These are phyloP conservation scores for Candoia aspera DNA, from an alignment of 2,113 vertebrate genomes.

Conservation along the genomic window DNA sequence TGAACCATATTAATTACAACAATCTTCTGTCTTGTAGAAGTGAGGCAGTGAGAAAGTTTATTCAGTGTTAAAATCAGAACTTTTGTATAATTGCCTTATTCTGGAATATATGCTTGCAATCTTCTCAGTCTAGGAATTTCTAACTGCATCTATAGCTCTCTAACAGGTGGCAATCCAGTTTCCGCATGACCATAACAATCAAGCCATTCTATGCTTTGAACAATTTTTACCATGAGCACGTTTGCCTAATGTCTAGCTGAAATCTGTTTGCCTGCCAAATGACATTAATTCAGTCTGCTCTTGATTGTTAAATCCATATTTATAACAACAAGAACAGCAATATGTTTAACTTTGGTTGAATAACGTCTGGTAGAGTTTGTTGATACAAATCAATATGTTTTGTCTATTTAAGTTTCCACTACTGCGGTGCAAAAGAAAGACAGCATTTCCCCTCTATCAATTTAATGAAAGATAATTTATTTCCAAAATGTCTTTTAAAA, in stretches of 20 bases:
- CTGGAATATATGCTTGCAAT: not conserved
- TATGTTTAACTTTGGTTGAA: not conserved
- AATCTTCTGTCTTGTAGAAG: slow-evolving; percentile 1
- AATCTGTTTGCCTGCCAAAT: not conserved
- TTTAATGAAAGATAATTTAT: not conserved
- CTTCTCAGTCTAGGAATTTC: not conserved
- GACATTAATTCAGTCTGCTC: not conserved
- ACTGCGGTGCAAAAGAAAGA: not conserved
- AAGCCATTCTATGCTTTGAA: not conserved
- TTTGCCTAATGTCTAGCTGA: not conserved
- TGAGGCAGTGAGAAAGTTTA: not conserved
- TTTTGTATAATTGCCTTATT: not conserved
- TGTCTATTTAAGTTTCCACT: not conserved
- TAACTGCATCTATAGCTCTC: not conserved
- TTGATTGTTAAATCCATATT: not conserved
- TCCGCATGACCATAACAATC: not conserved
- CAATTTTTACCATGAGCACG: not conserved
- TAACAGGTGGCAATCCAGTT: not conserved
- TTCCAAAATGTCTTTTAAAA: not conserved
- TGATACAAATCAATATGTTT: not conserved
- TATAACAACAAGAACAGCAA: not conserved
- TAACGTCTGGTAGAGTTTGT: not conserved
- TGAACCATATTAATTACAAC: not conserved
- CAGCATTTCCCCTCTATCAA: not conserved
- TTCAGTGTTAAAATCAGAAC: slow-evolving; percentile 1